Evolutionary conservation across 30 jellyfish, hydroid and myxozoan species (phyloP).

Genomic region (Hydra vulgaris): DNA sequence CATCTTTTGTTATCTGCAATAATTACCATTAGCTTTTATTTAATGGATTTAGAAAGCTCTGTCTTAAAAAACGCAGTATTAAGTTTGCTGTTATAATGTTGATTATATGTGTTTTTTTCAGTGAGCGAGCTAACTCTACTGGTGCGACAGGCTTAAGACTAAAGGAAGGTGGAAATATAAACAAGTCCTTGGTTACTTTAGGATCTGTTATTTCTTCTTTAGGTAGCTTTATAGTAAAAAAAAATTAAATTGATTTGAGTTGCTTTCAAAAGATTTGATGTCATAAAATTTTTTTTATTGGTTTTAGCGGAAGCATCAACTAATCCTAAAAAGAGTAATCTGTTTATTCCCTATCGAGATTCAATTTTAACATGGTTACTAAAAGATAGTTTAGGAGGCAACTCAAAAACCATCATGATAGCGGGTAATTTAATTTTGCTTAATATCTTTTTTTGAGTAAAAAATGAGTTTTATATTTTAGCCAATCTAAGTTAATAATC

Average conservation of each 20-base stretch:
- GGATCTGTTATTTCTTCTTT: conserved; percentile 90
- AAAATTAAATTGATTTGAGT: background rate
- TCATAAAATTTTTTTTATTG: background rate
- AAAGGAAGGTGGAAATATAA: conserved; percentile 90
- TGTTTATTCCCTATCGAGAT: conserved; percentile 90
- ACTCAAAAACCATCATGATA: conserved; percentile 85
- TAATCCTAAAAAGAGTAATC: conserved; percentile 63
- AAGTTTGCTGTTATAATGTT: too few relatives aligned
- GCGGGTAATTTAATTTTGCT: conserved; percentile 46
- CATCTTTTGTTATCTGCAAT: too few relatives aligned
- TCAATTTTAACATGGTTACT: conserved; percentile 88
- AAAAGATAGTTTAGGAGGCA: conserved; percentile 89
- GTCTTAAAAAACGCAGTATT: too few relatives aligned
- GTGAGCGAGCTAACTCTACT: conserved; percentile 93
- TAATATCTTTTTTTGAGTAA: too few relatives aligned
- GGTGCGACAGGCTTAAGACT: conserved; percentile 93
- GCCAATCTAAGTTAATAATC: background rate
- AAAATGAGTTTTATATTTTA: too few relatives aligned
- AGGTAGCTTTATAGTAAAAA: conserved; percentile 51
- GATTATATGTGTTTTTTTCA: too few relatives aligned
- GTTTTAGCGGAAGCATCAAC: conserved; percentile 73
- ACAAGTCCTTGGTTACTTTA: conserved; percentile 85
- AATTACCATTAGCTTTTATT: too few relatives aligned
- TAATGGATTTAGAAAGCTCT: too few relatives aligned
- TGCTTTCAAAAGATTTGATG: background rate